Evolutionary conservation across 1,140 invertebrate genomes (phyloP), one percentile per base, ranked within the genome.

Genomic region (Bombus affinis): DNA sequence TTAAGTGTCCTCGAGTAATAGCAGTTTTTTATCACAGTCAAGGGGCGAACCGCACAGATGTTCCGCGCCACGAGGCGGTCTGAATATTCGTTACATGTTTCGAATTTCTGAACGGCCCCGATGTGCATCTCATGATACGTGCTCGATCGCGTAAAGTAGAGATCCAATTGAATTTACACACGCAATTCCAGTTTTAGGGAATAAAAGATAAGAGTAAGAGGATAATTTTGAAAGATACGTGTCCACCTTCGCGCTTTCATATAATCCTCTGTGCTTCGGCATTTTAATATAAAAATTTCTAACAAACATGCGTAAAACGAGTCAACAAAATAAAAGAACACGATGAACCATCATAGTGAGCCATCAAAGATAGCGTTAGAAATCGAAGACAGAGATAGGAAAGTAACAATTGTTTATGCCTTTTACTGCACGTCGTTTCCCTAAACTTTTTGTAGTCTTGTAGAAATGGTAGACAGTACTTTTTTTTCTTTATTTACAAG

Each of bases 21-120:
- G 86, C 81, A 91, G 84, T 92, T 94, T 94, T 88, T 91, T 95
- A 95, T 95, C 94, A 95, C 94, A 95, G 94, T 94, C 89, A 94
- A 91, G 92, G 92, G 92, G 93, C 88, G 83, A 88, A 87, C 88
- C 92, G 88, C 89, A 91, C 81, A 44, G 89, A 93, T 86, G 59
- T 70, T 78, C 53, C 35, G 75, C 32, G 15, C 42, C n/a, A 32
- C 35, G 79, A 79, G 73, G 83, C 86, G 81, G 71, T 79, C 59
- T 88, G 91, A 87, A 53, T 78, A 89, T 90, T 75, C 71, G 22
- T 79, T 22, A 22, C 35, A 57, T 47, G 77, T 37, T 8, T 8
- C 35, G 13, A 37, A 53, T 65, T 39, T 35, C 18, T 18, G 35
- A 73, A 65, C 25, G 25, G 39, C 57, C 70, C 32, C 78, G 42